Conservation (phyloP, 2,113 vertebrate species). For the Gallinago paraguaiae region DNA sequence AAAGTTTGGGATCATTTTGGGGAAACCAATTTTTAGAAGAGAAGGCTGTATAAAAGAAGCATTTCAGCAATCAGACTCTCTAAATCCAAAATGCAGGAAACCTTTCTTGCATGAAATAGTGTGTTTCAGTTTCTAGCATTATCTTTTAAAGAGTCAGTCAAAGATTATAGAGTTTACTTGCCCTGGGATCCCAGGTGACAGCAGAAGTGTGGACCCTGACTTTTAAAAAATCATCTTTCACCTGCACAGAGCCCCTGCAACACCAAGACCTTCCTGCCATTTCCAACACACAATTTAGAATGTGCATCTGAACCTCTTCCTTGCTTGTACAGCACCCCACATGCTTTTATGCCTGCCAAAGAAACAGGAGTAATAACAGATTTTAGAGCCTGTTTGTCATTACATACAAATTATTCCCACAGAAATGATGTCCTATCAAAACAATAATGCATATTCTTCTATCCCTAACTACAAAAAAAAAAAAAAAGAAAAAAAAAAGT, state of each 20-base stretch:
- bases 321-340: neutral
- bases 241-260: neutral
- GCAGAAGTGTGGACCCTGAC: neutral
- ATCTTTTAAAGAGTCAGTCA: constrained; percentile 2
- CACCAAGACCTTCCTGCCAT: neutral
- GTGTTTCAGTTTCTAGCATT: constrained; percentile 36
- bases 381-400: neutral
- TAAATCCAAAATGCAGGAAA: constrained; percentile 62
- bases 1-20: constrained; percentile 48
- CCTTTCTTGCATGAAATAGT: constrained; percentile 59
- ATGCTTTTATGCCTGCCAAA: neutral
- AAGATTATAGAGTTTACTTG: constrained; percentile 24
- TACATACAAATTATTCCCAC: neutral
- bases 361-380: neutral
- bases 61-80: constrained; percentile 21
- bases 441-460: neutral
- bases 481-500: neutral
- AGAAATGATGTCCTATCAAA: neutral
- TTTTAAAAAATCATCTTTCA: neutral
- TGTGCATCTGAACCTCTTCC: neutral
- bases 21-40: constrained; percentile 58
- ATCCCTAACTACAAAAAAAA: neutral
- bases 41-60: constrained; percentile 7
- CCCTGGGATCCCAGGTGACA: constrained; percentile 4
- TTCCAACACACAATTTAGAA: neutral